A percentile compares a stretch with the other conserved stretches of the same genome.
Conservation (phyloP, 2,888 invertebrate genomes). For the Dynastes hyllus region DNA sequence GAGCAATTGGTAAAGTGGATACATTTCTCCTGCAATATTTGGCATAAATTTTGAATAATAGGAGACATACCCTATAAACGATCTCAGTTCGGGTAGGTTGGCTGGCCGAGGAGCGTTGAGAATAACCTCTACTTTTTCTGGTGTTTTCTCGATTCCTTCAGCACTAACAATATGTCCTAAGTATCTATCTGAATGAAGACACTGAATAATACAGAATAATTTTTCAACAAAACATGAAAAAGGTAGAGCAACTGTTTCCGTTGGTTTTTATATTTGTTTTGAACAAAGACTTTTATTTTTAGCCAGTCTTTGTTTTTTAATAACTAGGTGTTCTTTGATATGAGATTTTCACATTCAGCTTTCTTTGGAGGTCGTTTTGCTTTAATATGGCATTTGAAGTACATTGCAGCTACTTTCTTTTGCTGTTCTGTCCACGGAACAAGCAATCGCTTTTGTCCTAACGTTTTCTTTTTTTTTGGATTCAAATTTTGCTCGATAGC, state of each 20-base stretch:
- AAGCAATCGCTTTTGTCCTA: neutral
- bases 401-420: neutral
- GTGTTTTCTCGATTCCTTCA: constrained; percentile 25
- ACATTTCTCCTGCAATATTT: constrained; percentile 51
- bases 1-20: constrained; percentile 53
- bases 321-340: neutral
- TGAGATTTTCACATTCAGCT: constrained; percentile 16
- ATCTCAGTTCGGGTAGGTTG: constrained; percentile 38
- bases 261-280: no score
- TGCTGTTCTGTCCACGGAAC: constrained; percentile 17
- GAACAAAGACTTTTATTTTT: no score
- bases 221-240: no score
- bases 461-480: neutral
- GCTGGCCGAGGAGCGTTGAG: constrained; percentile 21
- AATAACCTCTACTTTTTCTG: constrained; percentile 35
- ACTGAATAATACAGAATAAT: no score
- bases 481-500: neutral
- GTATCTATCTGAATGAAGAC: neutral
- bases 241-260: no score
- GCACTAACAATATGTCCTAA: constrained; percentile 26
- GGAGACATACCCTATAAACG: constrained; percentile 54
- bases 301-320: no score
- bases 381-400: constrained; percentile 48
- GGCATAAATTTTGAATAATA: constrained; percentile 57
- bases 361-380: constrained; percentile 44